Percentiles rank a stretch among this genome's conserved stretches.
phyloP scores from a whole-genome alignment of 2,113 vertebrate genomes.

The Glaucidium brasilianum region DNA sequence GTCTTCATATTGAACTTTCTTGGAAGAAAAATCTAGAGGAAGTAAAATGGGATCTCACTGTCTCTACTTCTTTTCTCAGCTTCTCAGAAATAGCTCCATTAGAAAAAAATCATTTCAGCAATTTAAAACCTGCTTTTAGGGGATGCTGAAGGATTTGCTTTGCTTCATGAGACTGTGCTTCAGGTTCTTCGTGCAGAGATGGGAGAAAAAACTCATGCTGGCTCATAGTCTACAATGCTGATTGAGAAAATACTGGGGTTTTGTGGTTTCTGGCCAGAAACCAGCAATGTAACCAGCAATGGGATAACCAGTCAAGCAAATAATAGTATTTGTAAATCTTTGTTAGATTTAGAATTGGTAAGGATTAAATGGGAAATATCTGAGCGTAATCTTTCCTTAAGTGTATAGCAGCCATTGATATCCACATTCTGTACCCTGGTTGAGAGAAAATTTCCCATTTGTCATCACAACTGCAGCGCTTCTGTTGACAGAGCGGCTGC shows the following conservation, averaged over 20 bases:
- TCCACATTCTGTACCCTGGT: background rate
- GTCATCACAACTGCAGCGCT: background rate
- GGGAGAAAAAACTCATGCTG: background rate
- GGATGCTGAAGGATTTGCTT: background rate
- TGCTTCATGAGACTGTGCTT: background rate
- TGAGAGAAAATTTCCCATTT: background rate
- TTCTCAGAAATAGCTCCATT: background rate
- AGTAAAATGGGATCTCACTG: background rate
- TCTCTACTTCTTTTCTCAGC: background rate
- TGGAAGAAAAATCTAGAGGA: background rate
- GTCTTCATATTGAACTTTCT: background rate
- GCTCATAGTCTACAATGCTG: background rate
- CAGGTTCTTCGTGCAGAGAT: background rate
- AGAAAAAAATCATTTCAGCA: background rate
- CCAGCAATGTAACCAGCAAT: background rate
- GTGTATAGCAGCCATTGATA: background rate
- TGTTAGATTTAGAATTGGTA: background rate
- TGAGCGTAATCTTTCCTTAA: background rate
- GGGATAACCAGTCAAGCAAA: background rate
- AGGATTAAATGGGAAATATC: background rate
- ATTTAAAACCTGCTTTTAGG: background rate
- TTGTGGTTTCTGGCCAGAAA: background rate
- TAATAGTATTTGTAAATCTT: background rate
- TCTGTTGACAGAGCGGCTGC: background rate
- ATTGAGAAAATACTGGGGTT: fast-evolving